Evolutionary conservation across 2,888 invertebrate species (phyloP).

Genomic region (Mantis religiosa): DNA sequence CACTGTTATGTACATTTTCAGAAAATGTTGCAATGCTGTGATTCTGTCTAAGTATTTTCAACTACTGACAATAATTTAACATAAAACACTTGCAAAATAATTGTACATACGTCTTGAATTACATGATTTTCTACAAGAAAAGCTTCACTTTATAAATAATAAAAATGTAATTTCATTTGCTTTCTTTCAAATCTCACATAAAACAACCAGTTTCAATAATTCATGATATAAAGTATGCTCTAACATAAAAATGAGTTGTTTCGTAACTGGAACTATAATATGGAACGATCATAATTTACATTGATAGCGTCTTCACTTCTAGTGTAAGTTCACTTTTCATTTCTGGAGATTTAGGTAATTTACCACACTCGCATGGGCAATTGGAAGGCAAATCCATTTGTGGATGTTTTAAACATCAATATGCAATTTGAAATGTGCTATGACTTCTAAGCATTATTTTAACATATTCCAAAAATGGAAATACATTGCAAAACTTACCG

Average conservation of each 20-base stretch:
- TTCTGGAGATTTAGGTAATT: not conserved
- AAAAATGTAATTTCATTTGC: not conserved
- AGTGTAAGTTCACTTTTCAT: not conserved
- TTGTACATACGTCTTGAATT: not conserved
- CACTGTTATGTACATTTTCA: not conserved
- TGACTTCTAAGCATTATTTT: not conserved
- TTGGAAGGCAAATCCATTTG: not conserved
- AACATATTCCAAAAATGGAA: not conserved
- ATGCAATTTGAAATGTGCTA: not conserved
- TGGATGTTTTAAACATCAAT: not conserved
- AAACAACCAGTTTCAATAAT: conserved; percentile 1
- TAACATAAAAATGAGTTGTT: not conserved
- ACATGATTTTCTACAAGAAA: not conserved
- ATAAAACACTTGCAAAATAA: not conserved
- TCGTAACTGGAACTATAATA: not conserved
- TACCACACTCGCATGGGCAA: not conserved
- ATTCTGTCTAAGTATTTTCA: not conserved
- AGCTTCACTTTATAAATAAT: not conserved
- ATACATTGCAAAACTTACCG: not conserved
- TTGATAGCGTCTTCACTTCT: not conserved
- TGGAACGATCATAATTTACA: not conserved
- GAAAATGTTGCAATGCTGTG: not conserved
- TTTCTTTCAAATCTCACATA: not conserved
- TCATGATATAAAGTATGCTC: not conserved
- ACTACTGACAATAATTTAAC: not conserved